Evolutionary conservation across 2,113 vertebrate genomes (phyloP), one percentile per base, ranked within the genome.

Genomic region (Solenodon paradoxus): DNA sequence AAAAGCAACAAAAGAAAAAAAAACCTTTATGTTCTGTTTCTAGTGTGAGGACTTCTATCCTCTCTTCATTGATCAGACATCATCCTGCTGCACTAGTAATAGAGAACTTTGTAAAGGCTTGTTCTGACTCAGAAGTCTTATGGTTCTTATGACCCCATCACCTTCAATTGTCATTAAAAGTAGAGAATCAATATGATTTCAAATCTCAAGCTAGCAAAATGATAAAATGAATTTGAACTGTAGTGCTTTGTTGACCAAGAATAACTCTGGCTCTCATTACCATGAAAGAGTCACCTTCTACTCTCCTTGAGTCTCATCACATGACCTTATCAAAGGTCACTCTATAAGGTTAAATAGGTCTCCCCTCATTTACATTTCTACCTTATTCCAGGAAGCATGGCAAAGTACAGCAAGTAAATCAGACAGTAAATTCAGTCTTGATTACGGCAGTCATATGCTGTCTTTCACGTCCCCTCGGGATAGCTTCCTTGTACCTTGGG

Each of bases 291-390:
- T 9, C 5, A 22, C 10, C 12, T 17, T 42, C 9, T 20, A 3
- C 3, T 7, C 12, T 71, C 1, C 2, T 0, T 15, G 17, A 35
- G 3, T 19, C 13, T 40, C 26, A 15, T 28, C 7, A 7, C 1
- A 26, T 9, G 19, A 30, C 22, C 16, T 38, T 55, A 19, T 16
- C 71, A 28, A 3, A 40, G 9, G 4, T 55, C 7, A 32, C 20
- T 0, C 10, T 71, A 2, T 0, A 17, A 30, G 1, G 28, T 30
- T 28, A 78, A 10, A 20, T 26, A 49, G 0, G 1, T 35, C 10
- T n/a, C 20, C 24, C 9, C 5, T 5, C 17, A 28, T 51, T 17
- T 49, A 19, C 5, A 51, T 1, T 17, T 69, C 40, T 2, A 57
- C 40, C 5, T 68, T 3, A 12, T n/a, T 15, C n/a, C 15, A 24